Evolutionary conservation across 2,888 invertebrate species (phyloP).

Genomic region (Tineola bisselliella): DNA sequence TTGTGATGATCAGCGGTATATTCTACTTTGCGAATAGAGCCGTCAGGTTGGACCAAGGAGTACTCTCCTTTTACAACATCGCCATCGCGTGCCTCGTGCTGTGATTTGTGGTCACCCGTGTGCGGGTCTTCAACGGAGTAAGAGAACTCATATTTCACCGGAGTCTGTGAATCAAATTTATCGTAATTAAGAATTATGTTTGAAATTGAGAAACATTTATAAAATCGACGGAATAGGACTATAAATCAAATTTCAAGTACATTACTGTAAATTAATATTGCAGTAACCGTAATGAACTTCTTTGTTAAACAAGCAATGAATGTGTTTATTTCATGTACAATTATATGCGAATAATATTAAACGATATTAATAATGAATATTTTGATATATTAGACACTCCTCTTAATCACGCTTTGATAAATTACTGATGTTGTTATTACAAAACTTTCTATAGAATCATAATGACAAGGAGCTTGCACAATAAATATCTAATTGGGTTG

Average conservation of each 20-base stretch:
- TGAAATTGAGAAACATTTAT: neutral
- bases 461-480: constrained; percentile 50
- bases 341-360: neutral
- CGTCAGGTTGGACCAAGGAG: constrained; percentile 67
- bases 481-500: constrained; percentile 53
- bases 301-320: neutral
- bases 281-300: neutral
- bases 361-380: constrained; percentile 30
- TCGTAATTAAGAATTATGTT: neutral
- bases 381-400: constrained; percentile 43
- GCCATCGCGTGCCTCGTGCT: constrained; percentile 66
- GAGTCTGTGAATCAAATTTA: constrained; percentile 34
- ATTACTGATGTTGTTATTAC: constrained; percentile 39
- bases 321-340: neutral
- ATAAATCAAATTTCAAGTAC: neutral
- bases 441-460: constrained; percentile 31
- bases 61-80: constrained; percentile 69
- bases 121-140: constrained; percentile 70
- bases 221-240: neutral
- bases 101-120: constrained; percentile 69
- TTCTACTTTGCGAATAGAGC: constrained; percentile 67
- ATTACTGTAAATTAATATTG: neutral
- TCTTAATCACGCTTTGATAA: constrained; percentile 42
- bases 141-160: constrained; percentile 63
- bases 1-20: constrained; percentile 69